Percentiles rank a stretch among this genome's conserved stretches.
Evolutionary conservation across 2,888 invertebrate genomes (phyloP).

Genomic region (Nomada lathburiana): DNA sequence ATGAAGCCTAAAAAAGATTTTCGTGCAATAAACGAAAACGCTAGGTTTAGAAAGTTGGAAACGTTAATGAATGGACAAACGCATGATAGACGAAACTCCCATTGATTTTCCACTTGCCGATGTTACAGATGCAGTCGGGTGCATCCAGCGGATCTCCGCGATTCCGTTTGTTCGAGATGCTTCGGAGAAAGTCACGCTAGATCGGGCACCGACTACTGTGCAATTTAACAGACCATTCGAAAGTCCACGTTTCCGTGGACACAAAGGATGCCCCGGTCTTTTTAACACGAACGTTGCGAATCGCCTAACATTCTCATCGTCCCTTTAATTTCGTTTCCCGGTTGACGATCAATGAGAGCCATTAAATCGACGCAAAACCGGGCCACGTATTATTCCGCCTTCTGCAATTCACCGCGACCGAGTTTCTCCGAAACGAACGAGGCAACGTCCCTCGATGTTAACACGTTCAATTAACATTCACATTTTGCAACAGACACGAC

Average conservation of each 20-base stretch:
- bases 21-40: not conserved
- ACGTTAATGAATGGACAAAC: slow-evolving; percentile 35
- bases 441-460: slow-evolving; percentile 1
- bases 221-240: slow-evolving; percentile 59
- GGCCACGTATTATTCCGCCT: slow-evolving; percentile 7
- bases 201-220: slow-evolving; percentile 57
- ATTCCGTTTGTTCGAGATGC: slow-evolving; percentile 41
- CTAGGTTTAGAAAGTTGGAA: slow-evolving; percentile 28
- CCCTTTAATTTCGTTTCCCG: slow-evolving; percentile 30
- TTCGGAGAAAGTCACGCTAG: slow-evolving; percentile 58
- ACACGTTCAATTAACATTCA: slow-evolving; percentile 1
- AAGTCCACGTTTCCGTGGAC: slow-evolving; percentile 44
- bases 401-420: slow-evolving; percentile 26
- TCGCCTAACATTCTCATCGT: not conserved
- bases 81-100: slow-evolving; percentile 33
- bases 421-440: slow-evolving; percentile 47
- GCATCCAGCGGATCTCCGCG: slow-evolving; percentile 40
- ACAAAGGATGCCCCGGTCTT: slow-evolving; percentile 29
- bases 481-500: not conserved
- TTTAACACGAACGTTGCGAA: slow-evolving; percentile 21
- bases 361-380: slow-evolving; percentile 50
- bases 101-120: slow-evolving; percentile 32
- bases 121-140: slow-evolving; percentile 46
- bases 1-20: not conserved
- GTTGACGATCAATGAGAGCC: slow-evolving; percentile 13